A percentile compares a stretch with the other conserved stretches of the same genome.
phyloP scores from a whole-genome alignment of 2,888 invertebrate species.

The Rhagium mordax region DNA sequence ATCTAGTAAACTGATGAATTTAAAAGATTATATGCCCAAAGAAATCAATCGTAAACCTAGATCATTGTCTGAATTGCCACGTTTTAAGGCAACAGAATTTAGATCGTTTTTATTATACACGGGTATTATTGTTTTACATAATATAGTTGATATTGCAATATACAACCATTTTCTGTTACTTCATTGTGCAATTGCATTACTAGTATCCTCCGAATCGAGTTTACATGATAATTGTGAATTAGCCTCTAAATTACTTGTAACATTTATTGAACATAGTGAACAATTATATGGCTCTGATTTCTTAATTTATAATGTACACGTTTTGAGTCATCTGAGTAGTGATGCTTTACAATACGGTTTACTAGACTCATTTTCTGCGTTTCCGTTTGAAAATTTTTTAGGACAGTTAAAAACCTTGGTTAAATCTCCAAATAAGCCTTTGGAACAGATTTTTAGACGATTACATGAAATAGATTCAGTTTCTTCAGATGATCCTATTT shows the following conservation, averaged over 20 bases:
- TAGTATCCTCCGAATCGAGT: conserved; percentile 18
- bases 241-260: conserved; percentile 17
- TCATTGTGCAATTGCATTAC: conserved; percentile 39
- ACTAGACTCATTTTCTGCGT: conserved; percentile 39
- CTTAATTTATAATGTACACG: conserved; percentile 43
- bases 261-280: conserved; percentile 35
- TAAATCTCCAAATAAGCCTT: conserved; percentile 30
- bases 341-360: conserved; percentile 41
- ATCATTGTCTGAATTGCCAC: conserved; percentile 31
- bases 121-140: conserved; percentile 28
- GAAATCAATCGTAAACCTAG: conserved; percentile 38
- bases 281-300: conserved; percentile 43
- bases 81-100: conserved; percentile 47
- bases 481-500: no score
- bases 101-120: conserved; percentile 39
- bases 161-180: conserved; percentile 48
- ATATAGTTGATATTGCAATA: conserved; percentile 15
- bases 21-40: conserved; percentile 3
- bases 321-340: conserved; percentile 42
- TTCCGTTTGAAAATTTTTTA: conserved; percentile 46
- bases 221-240: neutral
- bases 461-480: no score
- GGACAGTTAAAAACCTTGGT: conserved; percentile 34
- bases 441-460: conserved; percentile 38
- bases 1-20: neutral